Conservation (phyloP, 2,113 vertebrate species). For the Entomyzon cyanotis region DNA sequence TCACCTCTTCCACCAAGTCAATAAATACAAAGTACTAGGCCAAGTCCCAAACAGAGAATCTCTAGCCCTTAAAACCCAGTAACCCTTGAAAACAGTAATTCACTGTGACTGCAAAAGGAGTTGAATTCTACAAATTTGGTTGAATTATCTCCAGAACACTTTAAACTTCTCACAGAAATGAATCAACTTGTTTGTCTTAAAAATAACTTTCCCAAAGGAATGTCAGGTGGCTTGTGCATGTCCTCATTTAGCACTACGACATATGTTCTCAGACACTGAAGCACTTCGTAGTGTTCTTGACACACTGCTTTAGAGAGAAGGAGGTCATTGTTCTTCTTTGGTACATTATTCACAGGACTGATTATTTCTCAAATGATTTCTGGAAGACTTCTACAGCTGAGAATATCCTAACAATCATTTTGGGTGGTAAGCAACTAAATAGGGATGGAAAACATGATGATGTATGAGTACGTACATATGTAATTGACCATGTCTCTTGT, state of each 20-base stretch:
- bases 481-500: not conserved
- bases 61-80: not conserved
- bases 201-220: not conserved
- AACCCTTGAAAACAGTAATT: not conserved
- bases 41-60: not conserved
- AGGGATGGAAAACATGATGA: conserved; percentile 38
- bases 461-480: not conserved
- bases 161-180: not conserved
- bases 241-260: conserved; percentile 36
- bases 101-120: not conserved
- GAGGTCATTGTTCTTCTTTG: conserved; percentile 2
- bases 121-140: not conserved
- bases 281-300: conserved; percentile 33
- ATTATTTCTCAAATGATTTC: conserved; percentile 15
- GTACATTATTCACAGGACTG: not conserved
- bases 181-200: conserved; percentile 23
- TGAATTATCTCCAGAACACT: not conserved
- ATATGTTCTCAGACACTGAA: conserved; percentile 36
- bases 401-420: conserved; percentile 9
- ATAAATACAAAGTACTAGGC: not conserved
- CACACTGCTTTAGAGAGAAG: not conserved
- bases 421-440: conserved; percentile 9
- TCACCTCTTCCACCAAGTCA: not conserved
- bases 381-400: conserved; percentile 34
- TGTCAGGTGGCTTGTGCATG: conserved; percentile 18